Percentiles rank a stretch among this genome's conserved stretches.
phyloP scores from a whole-genome alignment of 1,140 invertebrate genomes.

The Helicoverpa zea region DNA sequence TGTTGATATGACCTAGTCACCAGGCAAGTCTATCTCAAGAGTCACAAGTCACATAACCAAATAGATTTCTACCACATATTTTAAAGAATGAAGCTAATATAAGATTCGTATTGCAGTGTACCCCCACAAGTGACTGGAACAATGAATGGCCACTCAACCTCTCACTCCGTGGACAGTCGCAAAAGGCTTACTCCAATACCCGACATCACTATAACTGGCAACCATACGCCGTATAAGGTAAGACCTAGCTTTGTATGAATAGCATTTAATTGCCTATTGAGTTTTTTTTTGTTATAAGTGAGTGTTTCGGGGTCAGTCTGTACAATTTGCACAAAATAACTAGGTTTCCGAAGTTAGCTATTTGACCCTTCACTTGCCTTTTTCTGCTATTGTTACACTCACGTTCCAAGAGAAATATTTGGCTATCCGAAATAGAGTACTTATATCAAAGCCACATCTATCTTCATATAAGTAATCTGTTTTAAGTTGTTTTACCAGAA shows the following conservation, averaged over 20 bases:
- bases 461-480: no score
- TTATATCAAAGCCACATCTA: no score
- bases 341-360: no score
- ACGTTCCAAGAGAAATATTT: no score
- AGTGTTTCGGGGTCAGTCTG: no score
- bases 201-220: slow-evolving; percentile 87
- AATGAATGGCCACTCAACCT: slow-evolving; percentile 86
- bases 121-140: slow-evolving; percentile 77
- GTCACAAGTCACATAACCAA: neutral
- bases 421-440: no score
- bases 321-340: no score
- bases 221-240: slow-evolving; percentile 90
- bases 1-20: neutral
- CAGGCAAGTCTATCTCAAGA: neutral
- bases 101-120: slow-evolving; percentile 66
- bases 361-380: no score
- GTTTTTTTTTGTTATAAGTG: no score
- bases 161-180: slow-evolving; percentile 81
- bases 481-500: no score
- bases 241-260: neutral
- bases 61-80: neutral
- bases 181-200: slow-evolving; percentile 89
- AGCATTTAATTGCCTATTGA: neutral
- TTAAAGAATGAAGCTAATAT: slow-evolving; percentile 20
- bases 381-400: neutral